These are phyloP conservation scores for Scaptomyza montana DNA, from an alignment of 1,140 invertebrate species.

Conservation along the genomic window DNA sequence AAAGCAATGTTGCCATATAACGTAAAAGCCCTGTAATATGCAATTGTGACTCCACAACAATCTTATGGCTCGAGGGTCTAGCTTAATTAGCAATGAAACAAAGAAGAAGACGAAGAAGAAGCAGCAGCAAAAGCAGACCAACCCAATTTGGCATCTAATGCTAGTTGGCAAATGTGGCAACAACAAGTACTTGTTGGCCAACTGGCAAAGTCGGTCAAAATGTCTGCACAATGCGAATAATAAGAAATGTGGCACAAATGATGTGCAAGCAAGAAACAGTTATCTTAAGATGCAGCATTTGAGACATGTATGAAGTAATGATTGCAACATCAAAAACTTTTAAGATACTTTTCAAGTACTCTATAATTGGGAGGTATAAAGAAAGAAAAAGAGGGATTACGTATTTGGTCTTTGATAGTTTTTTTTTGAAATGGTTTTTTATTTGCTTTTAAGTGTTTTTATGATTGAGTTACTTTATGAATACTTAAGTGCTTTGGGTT, in stretches of 20 bases:
- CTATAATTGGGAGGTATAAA: neutral
- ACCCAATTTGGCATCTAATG: constrained; percentile 23
- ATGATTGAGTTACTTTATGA: constrained; percentile 13
- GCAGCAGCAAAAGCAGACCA: neutral
- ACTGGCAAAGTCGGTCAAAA: constrained; percentile 43
- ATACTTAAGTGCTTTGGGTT: constrained; percentile 5
- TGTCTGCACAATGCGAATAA: constrained; percentile 1
- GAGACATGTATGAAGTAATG: constrained; percentile 8
- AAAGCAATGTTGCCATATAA: constrained; percentile 2
- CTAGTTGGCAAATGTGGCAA: constrained; percentile 21
- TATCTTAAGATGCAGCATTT: constrained; percentile 10
- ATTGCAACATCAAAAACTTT: neutral
- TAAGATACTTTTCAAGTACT: too few relatives aligned
- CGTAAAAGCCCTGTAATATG: constrained; percentile 34
- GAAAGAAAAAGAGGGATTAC: neutral
- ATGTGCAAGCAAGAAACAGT: constrained; percentile 11
- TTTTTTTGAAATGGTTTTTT: neutral
- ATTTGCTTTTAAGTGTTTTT: constrained; percentile 7
- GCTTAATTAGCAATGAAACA: constrained; percentile 58
- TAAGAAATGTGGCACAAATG: constrained; percentile 36
- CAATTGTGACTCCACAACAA: constrained; percentile 2
- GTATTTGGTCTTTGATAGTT: neutral
- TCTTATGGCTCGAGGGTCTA: constrained; percentile 13
- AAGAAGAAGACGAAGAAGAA: neutral
- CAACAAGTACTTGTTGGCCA: constrained; percentile 22